These are phyloP conservation scores for Magallana nippona DNA, from an alignment of 2,888 invertebrate species.

Conservation along the genomic window DNA sequence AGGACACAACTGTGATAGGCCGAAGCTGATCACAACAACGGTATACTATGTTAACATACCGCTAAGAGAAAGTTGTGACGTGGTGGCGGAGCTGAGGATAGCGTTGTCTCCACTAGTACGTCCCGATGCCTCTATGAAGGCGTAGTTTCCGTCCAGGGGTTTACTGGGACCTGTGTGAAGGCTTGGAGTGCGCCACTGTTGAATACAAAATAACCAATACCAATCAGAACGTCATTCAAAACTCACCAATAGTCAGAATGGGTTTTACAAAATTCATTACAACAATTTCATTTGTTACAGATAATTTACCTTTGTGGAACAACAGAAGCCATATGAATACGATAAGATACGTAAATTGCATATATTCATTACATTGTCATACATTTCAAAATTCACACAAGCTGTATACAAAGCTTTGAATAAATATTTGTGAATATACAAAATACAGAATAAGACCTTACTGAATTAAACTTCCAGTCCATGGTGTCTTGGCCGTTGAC, in stretches of 20 bases:
- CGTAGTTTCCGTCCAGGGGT: not conserved
- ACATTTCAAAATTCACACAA: too few species aligned
- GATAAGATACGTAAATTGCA: too few species aligned
- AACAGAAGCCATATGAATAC: too few species aligned
- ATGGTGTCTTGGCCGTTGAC: conserved; percentile 2
- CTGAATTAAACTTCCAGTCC: not conserved
- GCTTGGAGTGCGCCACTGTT: not conserved
- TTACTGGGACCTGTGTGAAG: not conserved
- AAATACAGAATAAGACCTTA: not conserved
- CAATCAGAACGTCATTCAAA: too few species aligned
- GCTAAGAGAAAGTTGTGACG: not conserved
- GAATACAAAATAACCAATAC: not conserved
- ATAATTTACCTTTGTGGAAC: too few species aligned
- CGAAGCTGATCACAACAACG: too few species aligned
- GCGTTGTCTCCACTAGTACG: not conserved
- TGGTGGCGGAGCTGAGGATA: not conserved
- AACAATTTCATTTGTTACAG: too few species aligned
- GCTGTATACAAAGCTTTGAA: too few species aligned
- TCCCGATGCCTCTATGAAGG: conserved; percentile 21
- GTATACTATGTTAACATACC: not conserved
- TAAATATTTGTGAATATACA: too few species aligned
- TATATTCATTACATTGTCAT: too few species aligned
- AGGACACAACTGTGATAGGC: not conserved
- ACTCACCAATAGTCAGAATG: too few species aligned
- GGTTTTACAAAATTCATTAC: too few species aligned